Evolutionary conservation across 2,797 vertebrate genomes (phyloP), one percentile per base, ranked within the genome.

Genomic region (Onychomys leucogaster): DNA sequence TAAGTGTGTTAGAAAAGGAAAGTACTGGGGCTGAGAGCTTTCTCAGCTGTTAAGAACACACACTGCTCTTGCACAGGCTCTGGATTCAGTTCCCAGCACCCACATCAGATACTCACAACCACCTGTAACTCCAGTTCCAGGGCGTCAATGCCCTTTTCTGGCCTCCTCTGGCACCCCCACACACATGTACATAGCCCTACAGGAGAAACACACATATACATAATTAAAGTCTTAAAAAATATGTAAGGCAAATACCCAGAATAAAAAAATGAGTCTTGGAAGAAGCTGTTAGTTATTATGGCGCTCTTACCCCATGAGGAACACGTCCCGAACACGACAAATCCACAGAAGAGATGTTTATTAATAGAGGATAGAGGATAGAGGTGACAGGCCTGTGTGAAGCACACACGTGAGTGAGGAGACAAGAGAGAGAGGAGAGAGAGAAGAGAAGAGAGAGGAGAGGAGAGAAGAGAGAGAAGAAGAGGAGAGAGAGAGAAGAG

Each of bases 191-290:
- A 55, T 55, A 69, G 16, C 65, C 23, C 52, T 23, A 71, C 43
- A 67, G 63, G 43, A 85, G 37, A 76, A 77, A 49, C 63, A 85
- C 77, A 52, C 29, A 63, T 46, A 32, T 19, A 84, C 27, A 32
- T 17, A 83, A 61, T 61, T 29, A 41, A 57, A 76, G 41, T 46
- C 12, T 43, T 76, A 69, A 67, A 67, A 13, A n/a, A 69, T n/a
- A 69, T 71, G 34, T 41, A 75, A 27, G 19, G 32, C 7, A 1
- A n/a, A 69, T 52, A 52, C 34, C 52, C 84, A 52, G 32, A 52
- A 43, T 85, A 27, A 84, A 96, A 92, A n/a, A 76, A 17, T 34
- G 43, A 84, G 16, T 65, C 23, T 91, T 94, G 49, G 61, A 90
- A 88, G 46, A 23, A 37, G 32, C 25, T n/a, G n/a, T n/a, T n/a